Evolutionary conservation across 1,140 invertebrate genomes (phyloP), one percentile per base, ranked within the genome.

Genomic region (Caligus rogercresseyi): DNA sequence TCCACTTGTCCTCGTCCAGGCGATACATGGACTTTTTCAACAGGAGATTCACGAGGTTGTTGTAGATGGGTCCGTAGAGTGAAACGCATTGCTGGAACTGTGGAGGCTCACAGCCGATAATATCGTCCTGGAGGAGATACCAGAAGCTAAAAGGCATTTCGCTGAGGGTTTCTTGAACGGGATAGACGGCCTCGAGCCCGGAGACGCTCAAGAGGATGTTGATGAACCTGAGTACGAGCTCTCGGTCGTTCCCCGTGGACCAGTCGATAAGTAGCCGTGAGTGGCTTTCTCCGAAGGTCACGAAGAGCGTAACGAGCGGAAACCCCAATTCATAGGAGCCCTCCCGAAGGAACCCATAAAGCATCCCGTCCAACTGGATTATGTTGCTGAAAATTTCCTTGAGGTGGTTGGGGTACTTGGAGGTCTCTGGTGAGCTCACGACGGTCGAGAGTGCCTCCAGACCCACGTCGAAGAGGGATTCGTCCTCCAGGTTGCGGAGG

Each of bases 141-240:
- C 90, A 95, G 72, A 93, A 89, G 0, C 84, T 83, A 73, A 93
- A 84, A 0, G 88, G 80, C 66, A 90, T 77, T 54, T 83, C 84
- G 70, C 87, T 90, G 57, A 82, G 80, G 0, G 78, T 83, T 74
- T 92, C 89, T 69, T 92, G 84, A 1, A 83, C 77, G 0, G 88
- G 87, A 76, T 86, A 91, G 62, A 83, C 78, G 0, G 61, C 88
- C 87, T 15, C 84, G 82, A 63, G 86, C 79, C 62, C 81, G 80
- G 15, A 85, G 84, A 69, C 87, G 89, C 56, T 81, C 25, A 93
- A 70, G 24, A 85, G 71, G 54, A 83, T 72, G 23, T 79, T 72
- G 0, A 84, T 74, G 1, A 84, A 66, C 25, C 78, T 75, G 63
- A 75, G 69, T 66, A 70, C 72, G 69, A 64, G 72, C 54, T 65